Evolutionary conservation across 2,888 invertebrate species (phyloP), one percentile per base, ranked within the genome.

Genomic region (Nudaria mundana): DNA sequence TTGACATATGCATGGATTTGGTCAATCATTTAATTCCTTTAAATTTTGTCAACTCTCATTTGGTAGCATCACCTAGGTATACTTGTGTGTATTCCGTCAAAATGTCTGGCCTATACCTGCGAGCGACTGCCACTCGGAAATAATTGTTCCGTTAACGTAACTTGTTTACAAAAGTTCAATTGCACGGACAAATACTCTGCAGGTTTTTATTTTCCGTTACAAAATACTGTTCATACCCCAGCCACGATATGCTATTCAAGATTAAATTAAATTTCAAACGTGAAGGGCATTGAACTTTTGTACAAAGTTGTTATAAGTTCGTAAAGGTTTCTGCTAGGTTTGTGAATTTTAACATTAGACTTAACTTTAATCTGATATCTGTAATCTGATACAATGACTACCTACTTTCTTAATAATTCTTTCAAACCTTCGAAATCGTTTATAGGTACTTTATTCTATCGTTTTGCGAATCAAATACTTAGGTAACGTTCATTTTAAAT

Each of bases 221-320:
- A n/a, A n/a, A n/a, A n/a, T n/a, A n/a, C n/a, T n/a, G n/a, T n/a
- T n/a, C n/a, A n/a, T n/a, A n/a, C n/a, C n/a, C n/a, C n/a, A n/a
- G n/a, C n/a, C n/a, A n/a, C n/a, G n/a, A n/a, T n/a, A n/a, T n/a
- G n/a, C n/a, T n/a, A n/a, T n/a, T n/a, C n/a, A n/a, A n/a, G n/a
- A n/a, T n/a, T n/a, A n/a, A n/a, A n/a, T 30, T 18, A 30, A 30
- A 23, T 32, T 26, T 12, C 22, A 28, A 37, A 32, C 34, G 46
- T 51, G 50, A 55, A 70, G 74, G 71, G 74, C 70, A 28, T 79
- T 81, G 75, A 81, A 80, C 78, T 82, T 82, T 81, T 80, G 81
- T 81, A 81, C 81, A 83, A 82, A 81, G 82, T 81, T 82, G 81
- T 77, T 66, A 56, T 55, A 20, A 20, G 20, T n/a, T n/a, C n/a